Evolutionary conservation across 2,113 vertebrate genomes (phyloP).

Genomic region (Loxodonta africana): DNA sequence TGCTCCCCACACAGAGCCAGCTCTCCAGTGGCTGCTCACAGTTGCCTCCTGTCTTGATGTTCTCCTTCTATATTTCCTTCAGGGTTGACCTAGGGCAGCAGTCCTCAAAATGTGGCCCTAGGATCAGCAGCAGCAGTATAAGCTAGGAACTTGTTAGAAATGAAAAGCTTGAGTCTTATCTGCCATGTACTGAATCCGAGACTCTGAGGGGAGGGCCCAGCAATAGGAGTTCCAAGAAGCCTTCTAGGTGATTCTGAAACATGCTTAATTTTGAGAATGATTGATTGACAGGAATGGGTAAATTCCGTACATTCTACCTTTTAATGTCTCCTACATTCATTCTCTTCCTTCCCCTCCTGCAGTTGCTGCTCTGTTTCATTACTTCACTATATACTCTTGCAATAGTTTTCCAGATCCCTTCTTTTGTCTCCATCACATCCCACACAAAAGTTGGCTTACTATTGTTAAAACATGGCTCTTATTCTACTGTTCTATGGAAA

Average conservation of each 20-base stretch:
- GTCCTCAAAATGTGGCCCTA: rapidly evolving
- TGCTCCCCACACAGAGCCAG: background rate
- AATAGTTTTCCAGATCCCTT: rapidly evolving
- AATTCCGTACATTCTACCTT: rapidly evolving
- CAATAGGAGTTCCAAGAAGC: rapidly evolving
- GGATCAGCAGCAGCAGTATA: background rate
- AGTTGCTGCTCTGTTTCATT: rapidly evolving
- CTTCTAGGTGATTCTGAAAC: rapidly evolving
- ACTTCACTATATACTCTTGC: rapidly evolving
- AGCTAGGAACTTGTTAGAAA: background rate
- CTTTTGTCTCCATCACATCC: background rate
- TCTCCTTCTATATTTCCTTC: no score
- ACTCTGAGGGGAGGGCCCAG: background rate
- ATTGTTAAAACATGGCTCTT: no score
- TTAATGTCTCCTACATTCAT: rapidly evolving
- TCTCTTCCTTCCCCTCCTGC: background rate
- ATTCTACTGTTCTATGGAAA: rapidly evolving
- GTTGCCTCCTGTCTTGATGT: rapidly evolving
- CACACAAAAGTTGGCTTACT: rapidly evolving
- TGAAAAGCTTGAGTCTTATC: no score
- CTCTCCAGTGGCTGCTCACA: rapidly evolving
- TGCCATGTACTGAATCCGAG: no score
- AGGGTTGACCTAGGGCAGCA: rapidly evolving
- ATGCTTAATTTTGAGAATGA: rapidly evolving
- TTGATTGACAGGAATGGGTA: rapidly evolving